Percentiles rank a stretch among this genome's conserved stretches.
Evolutionary conservation across 2,888 invertebrate genomes (phyloP).

Genomic region (Thera obeliscata): DNA sequence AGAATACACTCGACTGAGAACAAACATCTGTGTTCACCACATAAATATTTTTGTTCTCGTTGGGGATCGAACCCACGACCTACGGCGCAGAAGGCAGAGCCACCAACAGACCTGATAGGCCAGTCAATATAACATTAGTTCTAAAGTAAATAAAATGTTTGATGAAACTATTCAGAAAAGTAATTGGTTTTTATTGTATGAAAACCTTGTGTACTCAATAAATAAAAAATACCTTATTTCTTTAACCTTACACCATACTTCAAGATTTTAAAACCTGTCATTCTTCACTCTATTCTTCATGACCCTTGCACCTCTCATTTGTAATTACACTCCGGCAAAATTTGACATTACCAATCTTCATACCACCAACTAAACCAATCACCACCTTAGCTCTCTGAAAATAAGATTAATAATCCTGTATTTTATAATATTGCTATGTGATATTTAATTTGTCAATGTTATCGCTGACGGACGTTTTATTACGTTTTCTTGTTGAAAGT

Average conservation of each 20-base stretch:
- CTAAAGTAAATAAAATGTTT: too few species aligned
- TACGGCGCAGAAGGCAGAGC: too few species aligned
- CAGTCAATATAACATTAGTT: too few species aligned
- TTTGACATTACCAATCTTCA: conserved; percentile 65
- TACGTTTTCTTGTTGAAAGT: conserved; percentile 63
- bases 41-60: too few species aligned
- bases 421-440: conserved; percentile 45
- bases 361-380: conserved; percentile 49
- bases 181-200: neutral
- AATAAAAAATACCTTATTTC: neutral
- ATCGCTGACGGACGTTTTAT: conserved; percentile 75
- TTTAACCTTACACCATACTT: conserved; percentile 30
- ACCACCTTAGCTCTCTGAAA: conserved; percentile 33
- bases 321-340: conserved; percentile 78
- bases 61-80: too few species aligned
- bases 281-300: conserved; percentile 74
- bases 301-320: conserved; percentile 73
- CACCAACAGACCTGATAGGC: too few species aligned
- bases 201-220: neutral
- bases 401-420: conserved; percentile 42
- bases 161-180: too few species aligned
- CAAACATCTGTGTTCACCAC: too few species aligned
- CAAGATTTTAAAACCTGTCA: conserved; percentile 49
- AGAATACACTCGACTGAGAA: too few species aligned
- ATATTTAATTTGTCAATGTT: conserved; percentile 83